Percentiles rank a stretch among this genome's conserved stretches.
phyloP scores from a whole-genome alignment of 2,797 vertebrate genomes.

The Mareca strepera region DNA sequence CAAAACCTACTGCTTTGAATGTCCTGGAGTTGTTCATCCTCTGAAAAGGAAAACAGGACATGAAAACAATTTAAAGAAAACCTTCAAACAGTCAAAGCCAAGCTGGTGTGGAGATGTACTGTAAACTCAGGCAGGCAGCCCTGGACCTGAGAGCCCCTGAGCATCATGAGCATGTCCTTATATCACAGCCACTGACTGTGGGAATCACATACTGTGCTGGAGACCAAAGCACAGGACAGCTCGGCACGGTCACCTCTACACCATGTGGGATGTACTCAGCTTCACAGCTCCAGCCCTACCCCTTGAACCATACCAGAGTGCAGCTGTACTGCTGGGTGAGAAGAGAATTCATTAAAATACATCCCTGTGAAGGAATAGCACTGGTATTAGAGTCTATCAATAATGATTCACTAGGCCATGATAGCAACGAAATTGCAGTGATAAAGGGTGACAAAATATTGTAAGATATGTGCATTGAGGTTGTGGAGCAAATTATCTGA shows the following conservation, averaged over 20 bases:
- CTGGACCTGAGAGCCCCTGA: background rate
- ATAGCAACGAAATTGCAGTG: slow-evolving; percentile 42
- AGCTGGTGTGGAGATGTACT: background rate
- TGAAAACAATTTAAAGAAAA: slow-evolving; percentile 25
- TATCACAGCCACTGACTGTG: background rate
- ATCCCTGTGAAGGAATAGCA: background rate
- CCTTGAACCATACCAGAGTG: background rate
- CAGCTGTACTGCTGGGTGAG: background rate
- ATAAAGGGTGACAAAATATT: slow-evolving; percentile 62
- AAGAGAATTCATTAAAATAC: slow-evolving; percentile 30
- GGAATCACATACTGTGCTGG: background rate
- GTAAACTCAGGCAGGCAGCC: background rate
- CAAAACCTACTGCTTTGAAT: background rate
- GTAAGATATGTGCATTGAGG: slow-evolving; percentile 11
- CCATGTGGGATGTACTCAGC: background rate
- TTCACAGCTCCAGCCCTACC: background rate
- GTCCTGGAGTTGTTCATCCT: background rate
- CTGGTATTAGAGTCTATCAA: slow-evolving; percentile 57
- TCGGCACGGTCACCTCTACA: background rate
- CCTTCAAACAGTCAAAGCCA: background rate
- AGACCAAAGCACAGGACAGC: background rate
- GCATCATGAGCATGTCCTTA: background rate
- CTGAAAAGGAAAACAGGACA: background rate
- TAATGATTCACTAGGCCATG: slow-evolving; percentile 57
- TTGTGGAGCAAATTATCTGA: slow-evolving; percentile 37